phyloP scores from a whole-genome alignment of 1,140 invertebrate species.

The Macrostomum lignano region DNA sequence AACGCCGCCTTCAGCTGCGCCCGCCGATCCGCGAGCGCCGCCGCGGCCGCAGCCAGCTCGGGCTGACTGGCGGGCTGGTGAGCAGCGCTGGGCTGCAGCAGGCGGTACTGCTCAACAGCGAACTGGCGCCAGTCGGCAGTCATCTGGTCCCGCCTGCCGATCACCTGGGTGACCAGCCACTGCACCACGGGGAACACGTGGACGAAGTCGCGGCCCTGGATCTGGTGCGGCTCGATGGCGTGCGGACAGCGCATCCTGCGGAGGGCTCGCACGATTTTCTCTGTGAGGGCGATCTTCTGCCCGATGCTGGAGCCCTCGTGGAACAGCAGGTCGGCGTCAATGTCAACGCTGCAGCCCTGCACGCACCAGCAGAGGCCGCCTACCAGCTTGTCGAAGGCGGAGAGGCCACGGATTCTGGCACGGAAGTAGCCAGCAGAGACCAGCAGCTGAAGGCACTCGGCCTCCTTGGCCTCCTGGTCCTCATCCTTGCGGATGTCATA shows the following conservation, averaged over 20 bases:
- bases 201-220: constrained; percentile 76
- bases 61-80: no score
- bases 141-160: constrained; percentile 46
- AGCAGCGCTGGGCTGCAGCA: no score
- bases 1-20: no score
- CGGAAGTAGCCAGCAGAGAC: constrained; percentile 75
- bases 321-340: constrained; percentile 72
- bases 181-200: constrained; percentile 75
- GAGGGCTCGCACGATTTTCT: constrained; percentile 68
- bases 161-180: constrained; percentile 68
- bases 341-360: constrained; percentile 66
- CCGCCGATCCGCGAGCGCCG: no score
- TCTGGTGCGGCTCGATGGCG: constrained; percentile 76
- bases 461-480: constrained; percentile 55
- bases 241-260: constrained; percentile 73
- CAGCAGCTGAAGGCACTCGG: constrained; percentile 63
- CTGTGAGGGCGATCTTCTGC: constrained; percentile 77
- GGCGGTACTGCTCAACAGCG: constrained; percentile 53
- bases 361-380: constrained; percentile 91
- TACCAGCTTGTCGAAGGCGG: constrained; percentile 76
- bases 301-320: constrained; percentile 83
- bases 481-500: constrained; percentile 63
- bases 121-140: constrained; percentile 44
- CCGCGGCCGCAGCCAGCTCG: no score
- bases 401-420: constrained; percentile 63